phyloP scores from a whole-genome alignment of 2,888 invertebrate species.

The Petrolisthes cinctipes region DNA sequence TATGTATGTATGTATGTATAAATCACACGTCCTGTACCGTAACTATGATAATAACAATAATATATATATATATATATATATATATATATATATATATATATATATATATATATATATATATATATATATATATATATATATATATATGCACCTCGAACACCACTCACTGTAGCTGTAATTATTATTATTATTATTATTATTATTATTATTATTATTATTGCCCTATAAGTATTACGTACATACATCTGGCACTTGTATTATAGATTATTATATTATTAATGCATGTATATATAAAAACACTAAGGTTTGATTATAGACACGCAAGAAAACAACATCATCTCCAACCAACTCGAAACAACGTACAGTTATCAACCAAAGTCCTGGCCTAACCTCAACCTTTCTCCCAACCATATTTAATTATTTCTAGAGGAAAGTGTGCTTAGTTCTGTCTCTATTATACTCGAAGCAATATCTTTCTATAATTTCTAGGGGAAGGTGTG shows the following conservation, averaged over 20 bases:
- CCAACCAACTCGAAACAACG: not conserved
- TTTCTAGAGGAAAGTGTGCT: too few species aligned
- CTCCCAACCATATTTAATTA: too few species aligned
- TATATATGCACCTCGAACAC: conserved; percentile 2
- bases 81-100: conserved; percentile 19
- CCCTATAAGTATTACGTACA: not conserved
- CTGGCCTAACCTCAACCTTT: too few species aligned
- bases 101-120: conserved; percentile 19
- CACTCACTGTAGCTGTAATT: not conserved
- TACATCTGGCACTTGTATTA: conserved; percentile 9
- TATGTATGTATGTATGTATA: too few species aligned
- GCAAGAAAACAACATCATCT: not conserved
- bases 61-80: conserved; percentile 36
- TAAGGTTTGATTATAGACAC: conserved; percentile 8
- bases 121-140: not conserved
- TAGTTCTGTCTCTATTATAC: too few species aligned
- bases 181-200: too few species aligned
- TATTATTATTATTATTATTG: not conserved
- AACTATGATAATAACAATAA: not conserved
- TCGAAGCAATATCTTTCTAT: too few species aligned
- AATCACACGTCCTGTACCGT: too few species aligned
- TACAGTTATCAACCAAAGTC: not conserved
- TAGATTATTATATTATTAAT: not conserved
- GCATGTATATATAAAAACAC: conserved; percentile 11
- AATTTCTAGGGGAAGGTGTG: too few species aligned